These are phyloP conservation scores for Poeciliopsis retropinna DNA, from an alignment of 2,113 vertebrate species.

Conservation along the genomic window DNA sequence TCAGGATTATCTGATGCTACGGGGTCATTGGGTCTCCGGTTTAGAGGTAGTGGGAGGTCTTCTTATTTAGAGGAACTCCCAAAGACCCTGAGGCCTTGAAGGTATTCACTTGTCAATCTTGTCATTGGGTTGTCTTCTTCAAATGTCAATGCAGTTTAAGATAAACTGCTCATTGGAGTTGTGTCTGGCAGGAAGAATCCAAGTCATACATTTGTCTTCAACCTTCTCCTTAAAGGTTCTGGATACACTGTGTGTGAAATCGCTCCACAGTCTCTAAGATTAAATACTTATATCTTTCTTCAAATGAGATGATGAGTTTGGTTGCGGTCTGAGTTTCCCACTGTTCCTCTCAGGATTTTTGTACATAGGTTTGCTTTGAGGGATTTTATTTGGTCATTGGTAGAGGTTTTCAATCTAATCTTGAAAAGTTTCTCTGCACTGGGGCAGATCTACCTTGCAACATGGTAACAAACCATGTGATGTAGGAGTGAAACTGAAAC, in stretches of 20 bases:
- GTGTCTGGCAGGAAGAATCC: neutral
- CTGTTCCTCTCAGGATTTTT: neutral
- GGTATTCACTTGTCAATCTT: neutral
- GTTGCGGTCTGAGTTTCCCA: too few species aligned
- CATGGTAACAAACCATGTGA: conserved; percentile 1
- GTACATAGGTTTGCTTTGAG: neutral
- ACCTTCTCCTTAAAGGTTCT: neutral
- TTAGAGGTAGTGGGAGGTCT: neutral
- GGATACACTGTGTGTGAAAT: neutral
- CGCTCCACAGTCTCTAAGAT: neutral
- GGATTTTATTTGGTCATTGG: neutral
- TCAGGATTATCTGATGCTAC: conserved; percentile 3
- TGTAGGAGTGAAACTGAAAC: neutral
- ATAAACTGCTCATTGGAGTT: neutral
- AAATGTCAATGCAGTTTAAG: neutral
- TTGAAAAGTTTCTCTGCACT: neutral
- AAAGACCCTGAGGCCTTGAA: neutral
- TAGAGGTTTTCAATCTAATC: neutral
- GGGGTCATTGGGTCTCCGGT: conserved; percentile 20
- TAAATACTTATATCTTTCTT: too few species aligned
- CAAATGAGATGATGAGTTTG: neutral
- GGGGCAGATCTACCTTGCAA: conserved; percentile 3
- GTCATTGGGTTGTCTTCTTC: neutral
- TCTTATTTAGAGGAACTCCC: neutral
- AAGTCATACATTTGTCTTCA: neutral